These are phyloP conservation scores for Prunella fulvescens DNA, from an alignment of 2,113 vertebrate genomes.

Conservation along the genomic window DNA sequence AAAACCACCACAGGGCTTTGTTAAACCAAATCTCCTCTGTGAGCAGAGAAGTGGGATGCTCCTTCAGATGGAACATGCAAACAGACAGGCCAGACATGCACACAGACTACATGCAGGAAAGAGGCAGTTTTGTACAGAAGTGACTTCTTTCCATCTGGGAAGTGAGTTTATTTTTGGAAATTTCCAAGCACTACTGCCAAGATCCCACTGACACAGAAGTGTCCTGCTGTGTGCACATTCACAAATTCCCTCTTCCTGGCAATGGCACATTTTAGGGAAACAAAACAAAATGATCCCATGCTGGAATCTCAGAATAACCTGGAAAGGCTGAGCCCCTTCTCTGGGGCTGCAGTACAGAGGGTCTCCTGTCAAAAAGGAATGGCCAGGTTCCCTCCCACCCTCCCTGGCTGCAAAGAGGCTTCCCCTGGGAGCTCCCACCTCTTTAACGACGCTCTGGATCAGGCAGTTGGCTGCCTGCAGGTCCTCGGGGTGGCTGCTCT, in stretches of 20 bases:
- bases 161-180: not conserved
- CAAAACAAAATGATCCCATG: not conserved
- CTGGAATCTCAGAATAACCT: not conserved
- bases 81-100: fast-evolving
- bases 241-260: not conserved
- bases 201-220: not conserved
- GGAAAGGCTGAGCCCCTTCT: not conserved
- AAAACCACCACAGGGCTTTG: not conserved
- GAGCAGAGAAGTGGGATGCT: not conserved
- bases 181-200: not conserved
- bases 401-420: not conserved
- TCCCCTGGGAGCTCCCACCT: constrained; percentile 55
- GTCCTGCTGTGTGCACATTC: not conserved
- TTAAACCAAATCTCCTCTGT: not conserved
- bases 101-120: not conserved
- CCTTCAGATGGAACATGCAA: not conserved
- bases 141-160: not conserved
- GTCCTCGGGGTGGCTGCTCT: constrained; percentile 83
- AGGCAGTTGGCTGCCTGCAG: constrained; percentile 87
- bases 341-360: not conserved
- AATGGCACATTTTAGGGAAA: not conserved
- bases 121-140: not conserved
- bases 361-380: not conserved
- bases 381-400: not conserved
- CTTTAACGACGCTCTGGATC: constrained; percentile 85